These are phyloP conservation scores for Mixornis gularis DNA, from an alignment of 2,113 vertebrate genomes.

Conservation along the genomic window DNA sequence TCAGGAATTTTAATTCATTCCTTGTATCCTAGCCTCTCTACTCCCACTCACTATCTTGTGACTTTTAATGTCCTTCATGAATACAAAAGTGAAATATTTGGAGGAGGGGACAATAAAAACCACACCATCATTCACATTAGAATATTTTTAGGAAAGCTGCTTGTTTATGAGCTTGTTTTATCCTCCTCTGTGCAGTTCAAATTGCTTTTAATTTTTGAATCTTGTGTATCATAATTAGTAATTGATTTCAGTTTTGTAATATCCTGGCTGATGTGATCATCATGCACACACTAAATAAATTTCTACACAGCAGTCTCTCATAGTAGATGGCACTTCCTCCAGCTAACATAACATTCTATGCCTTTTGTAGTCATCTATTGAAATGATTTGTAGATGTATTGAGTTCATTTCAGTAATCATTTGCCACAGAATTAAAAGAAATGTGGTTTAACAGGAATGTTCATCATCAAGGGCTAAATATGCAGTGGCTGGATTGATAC, in stretches of 20 bases:
- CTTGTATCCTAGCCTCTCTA: neutral
- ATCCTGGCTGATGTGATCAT: slow-evolving; percentile 23
- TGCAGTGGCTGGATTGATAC: neutral
- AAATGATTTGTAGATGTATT: neutral
- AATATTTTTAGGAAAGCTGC: neutral
- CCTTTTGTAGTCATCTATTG: neutral
- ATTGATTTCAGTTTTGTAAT: slow-evolving; percentile 42
- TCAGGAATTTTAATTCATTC: neutral
- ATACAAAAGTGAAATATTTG: neutral
- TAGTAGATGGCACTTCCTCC: slow-evolving; percentile 15
- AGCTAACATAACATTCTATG: neutral
- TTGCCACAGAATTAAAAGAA: slow-evolving; percentile 19
- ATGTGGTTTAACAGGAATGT: neutral
- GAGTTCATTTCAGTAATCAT: neutral
- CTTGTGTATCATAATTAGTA: slow-evolving; percentile 15
- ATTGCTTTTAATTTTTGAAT: slow-evolving; percentile 1
- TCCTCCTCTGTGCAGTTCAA: neutral
- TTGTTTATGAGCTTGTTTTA: neutral
- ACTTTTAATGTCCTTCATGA: neutral
- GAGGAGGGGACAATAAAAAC: neutral
- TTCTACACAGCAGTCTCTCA: slow-evolving; percentile 17
- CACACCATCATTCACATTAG: neutral
- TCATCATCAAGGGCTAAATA: neutral
- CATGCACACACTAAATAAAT: slow-evolving; percentile 49
- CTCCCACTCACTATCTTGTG: neutral